Evolutionary conservation across 2,888 invertebrate genomes (phyloP).

Genomic region (Geophilus truncorum): DNA sequence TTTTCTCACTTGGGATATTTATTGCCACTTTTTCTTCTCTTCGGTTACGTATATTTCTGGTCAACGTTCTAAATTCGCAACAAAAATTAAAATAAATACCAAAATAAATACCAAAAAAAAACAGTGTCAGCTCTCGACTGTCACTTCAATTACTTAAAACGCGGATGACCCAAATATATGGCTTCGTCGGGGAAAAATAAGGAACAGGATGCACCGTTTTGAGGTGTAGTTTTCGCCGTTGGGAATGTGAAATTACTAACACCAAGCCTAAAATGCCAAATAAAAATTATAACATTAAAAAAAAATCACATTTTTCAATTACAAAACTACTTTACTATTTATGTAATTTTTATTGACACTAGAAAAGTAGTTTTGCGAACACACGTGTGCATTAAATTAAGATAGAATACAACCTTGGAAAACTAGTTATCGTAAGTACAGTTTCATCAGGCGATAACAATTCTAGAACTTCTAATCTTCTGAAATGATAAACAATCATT

Average conservation of each 20-base stretch:
- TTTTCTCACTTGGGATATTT: constrained; percentile 76
- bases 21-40: constrained; percentile 93
- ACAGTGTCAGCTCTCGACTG: too few relatives aligned
- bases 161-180: constrained; percentile 91
- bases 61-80: constrained; percentile 61
- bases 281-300: neutral
- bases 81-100: neutral
- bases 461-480: constrained; percentile 70
- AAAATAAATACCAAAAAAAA: too few relatives aligned
- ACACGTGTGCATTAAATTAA: neutral
- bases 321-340: too few relatives aligned
- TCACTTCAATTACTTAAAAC: constrained; percentile 60
- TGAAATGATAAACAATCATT: constrained; percentile 40
- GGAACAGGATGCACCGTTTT: constrained; percentile 68
- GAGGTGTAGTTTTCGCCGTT: constrained; percentile 63
- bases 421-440: constrained; percentile 85
- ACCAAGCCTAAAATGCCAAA: constrained; percentile 62
- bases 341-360: too few relatives aligned
- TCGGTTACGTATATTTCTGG: constrained; percentile 83
- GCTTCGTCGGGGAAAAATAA: constrained; percentile 90
- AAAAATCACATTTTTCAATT: neutral
- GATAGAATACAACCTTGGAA: constrained; percentile 65
- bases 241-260: constrained; percentile 85
- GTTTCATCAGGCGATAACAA: constrained; percentile 69
- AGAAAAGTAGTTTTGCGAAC: neutral